phyloP scores from a whole-genome alignment of 2,888 invertebrate genomes.

The Dione juno region DNA sequence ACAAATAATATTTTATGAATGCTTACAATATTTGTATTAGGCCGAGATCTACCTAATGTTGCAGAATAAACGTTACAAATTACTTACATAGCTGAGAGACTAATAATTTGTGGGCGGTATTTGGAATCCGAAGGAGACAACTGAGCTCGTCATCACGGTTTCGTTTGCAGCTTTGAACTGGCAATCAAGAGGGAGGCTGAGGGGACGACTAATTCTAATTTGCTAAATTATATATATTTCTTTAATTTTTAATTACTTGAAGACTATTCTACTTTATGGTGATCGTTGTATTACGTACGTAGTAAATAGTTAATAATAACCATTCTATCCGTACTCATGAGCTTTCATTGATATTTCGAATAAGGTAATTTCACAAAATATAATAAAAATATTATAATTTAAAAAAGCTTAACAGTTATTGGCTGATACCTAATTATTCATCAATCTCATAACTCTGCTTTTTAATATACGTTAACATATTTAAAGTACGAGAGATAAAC shows the following conservation, averaged over 20 bases:
- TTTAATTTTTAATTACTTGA: constrained; percentile 54
- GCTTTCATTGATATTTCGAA: no score
- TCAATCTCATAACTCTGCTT: constrained; percentile 3
- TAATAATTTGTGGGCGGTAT: constrained; percentile 62
- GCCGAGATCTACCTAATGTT: constrained; percentile 37
- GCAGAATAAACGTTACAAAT: constrained; percentile 55
- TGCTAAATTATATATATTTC: constrained; percentile 63
- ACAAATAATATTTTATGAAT: not conserved
- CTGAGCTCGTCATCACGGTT: constrained; percentile 66
- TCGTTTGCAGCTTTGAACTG: constrained; percentile 69
- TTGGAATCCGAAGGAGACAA: constrained; percentile 67
- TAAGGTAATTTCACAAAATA: not conserved
- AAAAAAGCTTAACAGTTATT: not conserved
- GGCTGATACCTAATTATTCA: not conserved
- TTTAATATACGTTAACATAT: constrained; percentile 15
- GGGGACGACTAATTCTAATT: constrained; percentile 64
- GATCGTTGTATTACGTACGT: no score
- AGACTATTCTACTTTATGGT: constrained; percentile 19
- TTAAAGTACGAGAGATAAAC: constrained; percentile 14
- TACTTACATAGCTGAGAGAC: constrained; percentile 63
- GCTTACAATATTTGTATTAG: not conserved
- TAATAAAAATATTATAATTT: not conserved
- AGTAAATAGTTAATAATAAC: not conserved
- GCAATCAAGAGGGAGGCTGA: constrained; percentile 62
- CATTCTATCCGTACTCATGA: not conserved